Base-by-base conservation (phyloP, 1,140 invertebrate genomes). In the Conus ventricosus region DNA sequence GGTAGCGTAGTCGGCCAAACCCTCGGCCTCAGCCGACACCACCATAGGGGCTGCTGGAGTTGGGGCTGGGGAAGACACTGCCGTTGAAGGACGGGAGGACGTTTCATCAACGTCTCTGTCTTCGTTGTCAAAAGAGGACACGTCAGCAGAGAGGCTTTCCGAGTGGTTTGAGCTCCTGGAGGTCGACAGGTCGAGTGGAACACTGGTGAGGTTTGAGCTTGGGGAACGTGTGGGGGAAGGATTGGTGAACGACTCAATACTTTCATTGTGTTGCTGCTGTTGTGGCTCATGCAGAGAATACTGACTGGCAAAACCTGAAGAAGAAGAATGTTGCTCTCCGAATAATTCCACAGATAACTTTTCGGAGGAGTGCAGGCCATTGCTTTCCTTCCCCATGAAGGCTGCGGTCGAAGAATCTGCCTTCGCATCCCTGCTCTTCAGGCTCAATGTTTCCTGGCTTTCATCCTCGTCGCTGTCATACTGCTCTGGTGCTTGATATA, bases 1-100 rank as follows among this genome's bases (percentile, higher is more conserved):
- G 95, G 97, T 96, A 8, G 97, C 97, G 93, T 97, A 97, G 92
- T 97, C 97, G 90, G 96, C 96, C 93, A 97, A 96, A 54, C 87
- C 85, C 71, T 54, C 71, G 25, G 86, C 89, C 39, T 89, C 85
- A 8, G 85, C 71, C 39, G 78, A 60, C 55, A 71, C 86, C 27
- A 23, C 54, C 75, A 80, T 39, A 10, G 63, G 27, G 15, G 39
- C 39, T 51, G 84, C 11, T 39, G 25, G 60, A 6, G 11, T 20
- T 7, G 81, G 15, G 25, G 55, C 57, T 4, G 57, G 82, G 55
- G 82, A 67, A 17, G 82, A 84, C 23, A 53, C 54, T 20, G 57
- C 82, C 17, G 82, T 39, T 57, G 57, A 84, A 5, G 57, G 54
- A 27, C 82, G 57, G 55, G 82, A 17, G 57, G 82, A 60, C 57